Percentiles rank a stretch among this genome's conserved stretches.
These are phyloP conservation scores for Drosophila falleni DNA, from an alignment of 2,888 invertebrate species.

Conservation along the genomic window DNA sequence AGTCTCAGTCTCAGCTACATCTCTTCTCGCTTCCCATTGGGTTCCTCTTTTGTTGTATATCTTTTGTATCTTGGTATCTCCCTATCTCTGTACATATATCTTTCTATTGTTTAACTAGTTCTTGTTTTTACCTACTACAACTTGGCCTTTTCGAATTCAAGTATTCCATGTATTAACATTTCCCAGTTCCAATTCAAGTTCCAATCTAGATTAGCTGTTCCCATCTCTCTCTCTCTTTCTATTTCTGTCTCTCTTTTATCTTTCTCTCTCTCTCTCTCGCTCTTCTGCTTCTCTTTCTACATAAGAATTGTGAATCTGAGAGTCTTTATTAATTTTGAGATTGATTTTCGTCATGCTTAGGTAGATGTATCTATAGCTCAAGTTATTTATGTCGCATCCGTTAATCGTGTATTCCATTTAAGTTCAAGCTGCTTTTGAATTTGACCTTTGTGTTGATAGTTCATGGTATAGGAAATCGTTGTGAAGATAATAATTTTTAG, in stretches of 20 bases:
- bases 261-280: slow-evolving; percentile 3
- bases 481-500: not conserved
- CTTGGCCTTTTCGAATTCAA: slow-evolving; percentile 18
- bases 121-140: slow-evolving; percentile 30
- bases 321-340: slow-evolving; percentile 33
- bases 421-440: slow-evolving; percentile 58
- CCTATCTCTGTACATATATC: slow-evolving; percentile 44
- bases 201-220: slow-evolving; percentile 5
- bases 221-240: not conserved
- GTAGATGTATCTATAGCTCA: slow-evolving; percentile 27
- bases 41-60: slow-evolving; percentile 62
- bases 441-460: slow-evolving; percentile 11
- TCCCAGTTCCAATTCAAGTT: slow-evolving; percentile 43
- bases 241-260: not conserved
- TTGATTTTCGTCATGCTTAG: slow-evolving; percentile 66
- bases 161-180: slow-evolving; percentile 44
- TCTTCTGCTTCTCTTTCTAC: slow-evolving; percentile 1
- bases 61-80: slow-evolving; percentile 64
- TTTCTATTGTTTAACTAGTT: slow-evolving; percentile 46
- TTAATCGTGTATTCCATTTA: slow-evolving; percentile 14
- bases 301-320: slow-evolving; percentile 40
- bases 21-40: slow-evolving; percentile 11
- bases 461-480: slow-evolving; percentile 5
- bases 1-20: slow-evolving; percentile 3
- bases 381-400: slow-evolving; percentile 26